These are phyloP conservation scores for Bradypodion pumilum DNA, from an alignment of 2,797 vertebrate genomes.

Conservation along the genomic window DNA sequence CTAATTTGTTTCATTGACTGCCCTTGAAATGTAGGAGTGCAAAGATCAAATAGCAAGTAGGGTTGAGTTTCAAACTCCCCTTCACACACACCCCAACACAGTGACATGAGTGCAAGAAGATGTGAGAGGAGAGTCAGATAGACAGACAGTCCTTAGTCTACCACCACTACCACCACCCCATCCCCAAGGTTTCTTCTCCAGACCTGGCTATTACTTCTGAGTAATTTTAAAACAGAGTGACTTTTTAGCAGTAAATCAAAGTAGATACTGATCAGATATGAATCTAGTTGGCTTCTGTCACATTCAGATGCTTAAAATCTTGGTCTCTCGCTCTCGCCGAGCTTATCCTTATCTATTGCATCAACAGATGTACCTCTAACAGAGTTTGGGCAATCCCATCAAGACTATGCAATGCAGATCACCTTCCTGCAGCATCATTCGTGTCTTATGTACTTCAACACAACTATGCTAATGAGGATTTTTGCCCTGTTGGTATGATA, in stretches of 20 bases:
- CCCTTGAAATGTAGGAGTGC: constrained; percentile 27
- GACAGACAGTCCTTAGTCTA: neutral
- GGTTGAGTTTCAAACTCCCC: constrained; percentile 19
- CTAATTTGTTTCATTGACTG: constrained; percentile 54
- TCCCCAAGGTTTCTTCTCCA: constrained; percentile 10
- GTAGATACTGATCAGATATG: neutral
- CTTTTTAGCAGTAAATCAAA: constrained; percentile 17
- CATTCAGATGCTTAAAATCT: too few species aligned
- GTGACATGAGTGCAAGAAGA: constrained; percentile 36
- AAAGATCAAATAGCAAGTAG: constrained; percentile 47
- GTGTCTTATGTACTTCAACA: too few species aligned
- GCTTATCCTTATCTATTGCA: too few species aligned
- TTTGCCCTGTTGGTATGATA: too few species aligned
- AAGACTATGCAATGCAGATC: too few species aligned
- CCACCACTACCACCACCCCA: too few species aligned
- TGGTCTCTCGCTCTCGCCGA: too few species aligned
- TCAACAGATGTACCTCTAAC: too few species aligned
- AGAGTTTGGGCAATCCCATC: too few species aligned
- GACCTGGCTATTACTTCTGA: neutral
- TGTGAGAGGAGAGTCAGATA: constrained; percentile 5
- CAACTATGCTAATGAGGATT: too few species aligned
- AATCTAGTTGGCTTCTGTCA: too few species aligned
- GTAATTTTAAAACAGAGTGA: constrained; percentile 10
- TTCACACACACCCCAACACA: constrained; percentile 29
- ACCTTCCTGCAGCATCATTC: too few species aligned